Percentiles rank a stretch among this genome's conserved stretches.
Conservation (phyloP, 37 sponge, comb jelly and placozoan genomes). For the Bolinopsis microptera region DNA sequence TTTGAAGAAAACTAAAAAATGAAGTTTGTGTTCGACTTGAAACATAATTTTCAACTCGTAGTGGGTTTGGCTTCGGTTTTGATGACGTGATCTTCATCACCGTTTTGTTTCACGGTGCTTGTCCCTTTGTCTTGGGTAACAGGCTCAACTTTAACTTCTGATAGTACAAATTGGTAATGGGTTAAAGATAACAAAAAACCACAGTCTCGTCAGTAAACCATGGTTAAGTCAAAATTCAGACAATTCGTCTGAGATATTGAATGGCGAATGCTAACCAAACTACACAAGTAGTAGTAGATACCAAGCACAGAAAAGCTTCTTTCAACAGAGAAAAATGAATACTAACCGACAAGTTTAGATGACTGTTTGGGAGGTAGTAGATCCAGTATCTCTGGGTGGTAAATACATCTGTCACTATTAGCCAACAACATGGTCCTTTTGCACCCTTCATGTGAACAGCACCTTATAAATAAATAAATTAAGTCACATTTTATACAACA, state of each 20-base stretch:
- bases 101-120: constrained; percentile 4
- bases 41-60: background rate
- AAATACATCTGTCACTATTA: background rate
- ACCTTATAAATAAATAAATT: background rate
- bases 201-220: too few species aligned
- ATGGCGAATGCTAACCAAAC: too few species aligned
- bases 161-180: too few species aligned
- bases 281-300: too few species aligned
- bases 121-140: constrained; percentile 47
- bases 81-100: background rate
- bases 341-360: background rate
- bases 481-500: too few species aligned
- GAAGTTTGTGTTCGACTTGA: too few species aligned
- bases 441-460: constrained; percentile 14
- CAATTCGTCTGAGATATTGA: too few species aligned
- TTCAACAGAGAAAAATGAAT: too few species aligned
- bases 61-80: background rate
- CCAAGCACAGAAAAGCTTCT: too few species aligned
- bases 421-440: background rate
- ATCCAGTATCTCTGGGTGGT: constrained; percentile 1
- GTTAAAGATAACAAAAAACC: too few species aligned
- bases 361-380: background rate
- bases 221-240: too few species aligned
- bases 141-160: constrained; percentile 41
- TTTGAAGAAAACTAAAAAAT: too few species aligned